Conservation (phyloP, 2,888 invertebrate species). For the Tipula vernalis region DNA sequence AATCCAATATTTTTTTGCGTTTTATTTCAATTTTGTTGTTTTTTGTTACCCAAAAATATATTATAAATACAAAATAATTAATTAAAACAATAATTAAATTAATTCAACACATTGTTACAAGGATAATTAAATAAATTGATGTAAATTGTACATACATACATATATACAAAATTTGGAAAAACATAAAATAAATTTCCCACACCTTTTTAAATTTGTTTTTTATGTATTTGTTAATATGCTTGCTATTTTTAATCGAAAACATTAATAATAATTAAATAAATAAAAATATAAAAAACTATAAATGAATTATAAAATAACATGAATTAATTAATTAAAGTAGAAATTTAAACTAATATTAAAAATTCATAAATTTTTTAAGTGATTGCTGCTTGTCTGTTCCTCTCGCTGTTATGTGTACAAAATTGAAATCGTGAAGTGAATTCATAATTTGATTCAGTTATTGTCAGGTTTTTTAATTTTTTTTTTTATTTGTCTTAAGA, state of each 20-base stretch:
- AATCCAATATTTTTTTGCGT: neutral
- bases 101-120: neutral
- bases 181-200: neutral
- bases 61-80: neutral
- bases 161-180: neutral
- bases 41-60: neutral
- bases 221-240: neutral
- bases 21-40: neutral
- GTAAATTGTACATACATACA: neutral
- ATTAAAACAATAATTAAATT: neutral
- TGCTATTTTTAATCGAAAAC: neutral
- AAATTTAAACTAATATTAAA: neutral
- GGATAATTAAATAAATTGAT: neutral
- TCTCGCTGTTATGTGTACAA: neutral
- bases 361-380: neutral
- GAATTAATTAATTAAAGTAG: neutral
- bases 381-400: neutral
- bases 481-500: neutral
- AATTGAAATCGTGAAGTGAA: neutral
- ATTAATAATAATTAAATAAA: neutral
- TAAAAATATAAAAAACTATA: neutral
- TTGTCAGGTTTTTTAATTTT: neutral
- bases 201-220: neutral
- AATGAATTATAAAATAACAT: neutral
- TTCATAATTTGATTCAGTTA: neutral